A percentile compares a stretch with the other conserved stretches of the same genome.
These are phyloP conservation scores for Muscicapa adusta DNA, from an alignment of 2,113 vertebrate species.

Conservation along the genomic window DNA sequence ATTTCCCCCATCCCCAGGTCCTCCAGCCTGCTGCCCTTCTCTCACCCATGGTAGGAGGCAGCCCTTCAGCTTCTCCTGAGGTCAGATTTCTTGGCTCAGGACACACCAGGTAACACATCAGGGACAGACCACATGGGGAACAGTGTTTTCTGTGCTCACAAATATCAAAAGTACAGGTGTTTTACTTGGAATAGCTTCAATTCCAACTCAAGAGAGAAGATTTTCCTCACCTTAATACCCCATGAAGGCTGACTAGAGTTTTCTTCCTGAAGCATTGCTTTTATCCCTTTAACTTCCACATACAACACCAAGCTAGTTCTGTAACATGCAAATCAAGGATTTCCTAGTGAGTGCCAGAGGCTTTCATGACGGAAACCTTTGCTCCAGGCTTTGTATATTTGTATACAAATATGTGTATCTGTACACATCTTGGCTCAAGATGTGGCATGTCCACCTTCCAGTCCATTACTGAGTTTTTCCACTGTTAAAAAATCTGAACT, in stretches of 20 bases:
- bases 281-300: background rate
- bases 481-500: background rate
- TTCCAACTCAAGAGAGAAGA: background rate
- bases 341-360: background rate
- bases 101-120: accelerated
- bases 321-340: background rate
- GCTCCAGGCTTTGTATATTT: background rate
- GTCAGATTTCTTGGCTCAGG: background rate
- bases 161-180: background rate
- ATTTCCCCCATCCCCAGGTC: background rate
- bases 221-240: background rate
- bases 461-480: background rate
- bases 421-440: background rate
- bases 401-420: no score
- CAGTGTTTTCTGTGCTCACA: background rate
- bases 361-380: background rate
- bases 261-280: background rate
- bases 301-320: background rate
- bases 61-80: background rate
- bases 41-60: background rate
- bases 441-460: background rate
- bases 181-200: background rate
- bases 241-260: background rate
- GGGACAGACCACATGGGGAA: background rate
- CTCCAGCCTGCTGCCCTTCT: background rate